Percentiles rank a stretch among this genome's conserved stretches.
These are phyloP conservation scores for Ostrea denselamellosa DNA, from an alignment of 1,140 invertebrate species.

Conservation along the genomic window DNA sequence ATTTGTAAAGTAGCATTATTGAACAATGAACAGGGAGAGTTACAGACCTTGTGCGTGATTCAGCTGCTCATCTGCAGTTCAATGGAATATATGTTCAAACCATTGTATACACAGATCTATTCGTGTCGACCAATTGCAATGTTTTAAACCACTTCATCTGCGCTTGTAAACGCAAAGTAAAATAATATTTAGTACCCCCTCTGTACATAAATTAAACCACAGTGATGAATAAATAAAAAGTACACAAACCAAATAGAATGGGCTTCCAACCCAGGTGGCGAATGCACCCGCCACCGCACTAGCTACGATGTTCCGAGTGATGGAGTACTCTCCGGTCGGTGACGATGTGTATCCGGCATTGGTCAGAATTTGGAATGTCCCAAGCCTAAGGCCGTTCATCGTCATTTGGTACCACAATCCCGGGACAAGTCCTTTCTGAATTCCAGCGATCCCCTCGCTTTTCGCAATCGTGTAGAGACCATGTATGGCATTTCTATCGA, in stretches of 20 bases:
- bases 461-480: constrained; percentile 84
- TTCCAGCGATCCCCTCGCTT: constrained; percentile 84
- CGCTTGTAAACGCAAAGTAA: too few relatives aligned
- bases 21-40: too few relatives aligned
- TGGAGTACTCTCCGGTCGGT: constrained; percentile 85
- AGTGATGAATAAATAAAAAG: neutral
- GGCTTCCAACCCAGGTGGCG: constrained; percentile 88
- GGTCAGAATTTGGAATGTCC: constrained; percentile 87
- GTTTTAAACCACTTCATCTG: too few relatives aligned
- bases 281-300: constrained; percentile 86
- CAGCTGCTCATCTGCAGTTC: too few relatives aligned
- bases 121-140: too few relatives aligned
- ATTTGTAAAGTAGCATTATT: too few relatives aligned
- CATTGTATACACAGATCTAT: too few relatives aligned
- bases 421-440: constrained; percentile 93
- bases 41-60: too few relatives aligned
- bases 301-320: constrained; percentile 84
- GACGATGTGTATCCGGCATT: constrained; percentile 86
- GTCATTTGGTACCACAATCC: constrained; percentile 87
- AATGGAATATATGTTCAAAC: too few relatives aligned
- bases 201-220: neutral
- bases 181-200: too few relatives aligned
- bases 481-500: constrained; percentile 83
- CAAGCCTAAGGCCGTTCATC: constrained; percentile 87
- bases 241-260: constrained; percentile 86